phyloP scores from a whole-genome alignment of 2,888 invertebrate genomes.

The Crepidodera aurea region DNA sequence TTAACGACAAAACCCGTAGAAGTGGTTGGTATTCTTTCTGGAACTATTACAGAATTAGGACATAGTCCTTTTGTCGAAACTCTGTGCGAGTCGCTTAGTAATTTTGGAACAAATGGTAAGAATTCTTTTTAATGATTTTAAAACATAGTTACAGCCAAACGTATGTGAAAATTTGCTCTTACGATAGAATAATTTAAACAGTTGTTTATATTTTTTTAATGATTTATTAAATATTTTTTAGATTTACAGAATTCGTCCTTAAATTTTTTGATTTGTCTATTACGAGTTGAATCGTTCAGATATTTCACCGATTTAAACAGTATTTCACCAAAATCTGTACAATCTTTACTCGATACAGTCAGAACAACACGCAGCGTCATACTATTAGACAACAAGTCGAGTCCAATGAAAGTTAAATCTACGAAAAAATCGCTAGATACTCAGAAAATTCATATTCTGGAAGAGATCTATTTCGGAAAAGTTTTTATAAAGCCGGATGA shows the following conservation, averaged over 20 bases:
- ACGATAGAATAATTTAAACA: no score
- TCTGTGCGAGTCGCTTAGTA: conserved; percentile 56
- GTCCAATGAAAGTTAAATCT: conserved; percentile 5
- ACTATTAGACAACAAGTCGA: conserved; percentile 30
- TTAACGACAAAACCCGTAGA: conserved; percentile 40
- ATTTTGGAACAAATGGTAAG: conserved; percentile 51
- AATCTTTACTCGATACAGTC: conserved; percentile 52
- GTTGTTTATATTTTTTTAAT: no score
- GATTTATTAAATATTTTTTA: no score
- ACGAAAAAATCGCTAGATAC: conserved; percentile 21
- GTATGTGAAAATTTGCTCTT: no score
- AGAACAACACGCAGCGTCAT: conserved; percentile 47
- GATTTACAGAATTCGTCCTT: conserved; percentile 53
- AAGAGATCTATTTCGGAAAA: conserved; percentile 51
- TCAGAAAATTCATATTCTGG: conserved; percentile 45
- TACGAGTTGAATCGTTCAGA: conserved; percentile 45
- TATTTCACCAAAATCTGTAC: conserved; percentile 37
- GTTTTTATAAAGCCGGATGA: conserved; percentile 31
- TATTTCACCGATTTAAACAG: conserved; percentile 18
- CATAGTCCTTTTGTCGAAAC: conserved; percentile 54
- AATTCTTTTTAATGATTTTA: no score
- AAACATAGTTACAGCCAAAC: no score
- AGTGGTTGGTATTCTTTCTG: conserved; percentile 43
- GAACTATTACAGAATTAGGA: conserved; percentile 45
- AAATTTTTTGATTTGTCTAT: conserved; percentile 46